phyloP scores from a whole-genome alignment of 2,113 vertebrate genomes.

The Osmerus mordax region DNA sequence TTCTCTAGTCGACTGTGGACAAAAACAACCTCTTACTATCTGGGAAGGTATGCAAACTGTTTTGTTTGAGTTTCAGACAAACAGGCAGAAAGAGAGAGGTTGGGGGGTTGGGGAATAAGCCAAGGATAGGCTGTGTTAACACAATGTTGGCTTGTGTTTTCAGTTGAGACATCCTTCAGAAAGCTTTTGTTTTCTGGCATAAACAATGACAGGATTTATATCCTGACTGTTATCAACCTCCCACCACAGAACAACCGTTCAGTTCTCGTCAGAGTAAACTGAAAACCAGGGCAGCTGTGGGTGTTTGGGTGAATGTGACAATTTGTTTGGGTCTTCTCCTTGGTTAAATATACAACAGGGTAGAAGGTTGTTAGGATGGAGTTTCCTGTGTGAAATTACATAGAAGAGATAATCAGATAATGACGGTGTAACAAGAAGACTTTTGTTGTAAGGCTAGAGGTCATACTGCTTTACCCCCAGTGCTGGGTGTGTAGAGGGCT shows the following conservation, averaged over 20 bases:
- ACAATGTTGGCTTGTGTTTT: conserved; percentile 17
- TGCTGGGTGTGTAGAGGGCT: conserved; percentile 40
- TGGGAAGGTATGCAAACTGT: conserved; percentile 46
- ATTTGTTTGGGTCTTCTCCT: conserved; percentile 48
- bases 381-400: conserved; percentile 51
- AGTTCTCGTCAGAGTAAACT: conserved; percentile 28
- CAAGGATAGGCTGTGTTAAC: conserved; percentile 10
- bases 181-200: conserved; percentile 13
- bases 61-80: conserved; percentile 63
- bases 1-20: conserved; percentile 24
- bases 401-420: conserved; percentile 53
- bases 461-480: conserved; percentile 32
- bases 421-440: conserved; percentile 45
- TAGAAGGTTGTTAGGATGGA: conserved; percentile 21
- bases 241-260: conserved; percentile 14
- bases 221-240: conserved; percentile 34
- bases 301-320: conserved; percentile 46
- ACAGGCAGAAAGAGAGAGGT: conserved; percentile 6
- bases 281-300: conserved; percentile 22
- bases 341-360: conserved; percentile 41
- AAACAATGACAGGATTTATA: conserved; percentile 35
- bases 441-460: conserved; percentile 42
- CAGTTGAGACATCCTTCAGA: neutral
- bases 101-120: neutral
- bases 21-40: conserved; percentile 13